Base-by-base conservation (phyloP, 2,113 vertebrate species). In the Lepisosteus oculatus region DNA sequence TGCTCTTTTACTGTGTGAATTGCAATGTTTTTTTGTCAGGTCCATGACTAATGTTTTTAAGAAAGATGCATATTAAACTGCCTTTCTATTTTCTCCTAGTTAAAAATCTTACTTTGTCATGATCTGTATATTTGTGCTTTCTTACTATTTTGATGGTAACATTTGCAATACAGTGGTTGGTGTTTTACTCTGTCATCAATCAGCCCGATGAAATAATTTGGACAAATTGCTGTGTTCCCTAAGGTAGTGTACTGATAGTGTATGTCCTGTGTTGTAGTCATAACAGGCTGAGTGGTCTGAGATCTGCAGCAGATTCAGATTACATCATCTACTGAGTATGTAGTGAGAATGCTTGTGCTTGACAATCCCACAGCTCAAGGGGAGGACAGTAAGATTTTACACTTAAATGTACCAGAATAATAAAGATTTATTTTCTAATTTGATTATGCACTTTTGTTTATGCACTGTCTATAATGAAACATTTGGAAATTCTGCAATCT, bases 241-340 rank as follows among this genome's bases (percentile, higher is more conserved):
- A 9, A 51, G 2, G 47, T 9, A 29, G 5, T 51, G 47, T 9
- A 51, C 47, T 51, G 47, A 51, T 51, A 51, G 9, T 44, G 57
- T 63, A 3, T 43, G 29, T 29, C 43, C 9, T 56, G 47, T 41
- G 12, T 13, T 69, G 55, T 3, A 61, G 69, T 44, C 43, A 12
- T 11, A 41, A 47, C 2, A 63, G 3, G 6, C 59, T 54, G 15
- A 62, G 47, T 5, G 47, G 47, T 51, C 7, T 43, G 57, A 14
- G 0, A 72, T 78, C 77, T 78, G 73, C 59, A 79, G 74, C 69
- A 70, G 72, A n/a, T 51, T 74, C 74, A 42, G 2, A 78, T 91
- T 87, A 91, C 86, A 83, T 90, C 89, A 90, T 66, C 83, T 73
- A 73, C 71, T 54, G 88, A 84, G 66, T 84, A 90, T 90, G 86